Evolutionary conservation across 2,888 invertebrate species (phyloP).

Genomic region (Clostera curtula): DNA sequence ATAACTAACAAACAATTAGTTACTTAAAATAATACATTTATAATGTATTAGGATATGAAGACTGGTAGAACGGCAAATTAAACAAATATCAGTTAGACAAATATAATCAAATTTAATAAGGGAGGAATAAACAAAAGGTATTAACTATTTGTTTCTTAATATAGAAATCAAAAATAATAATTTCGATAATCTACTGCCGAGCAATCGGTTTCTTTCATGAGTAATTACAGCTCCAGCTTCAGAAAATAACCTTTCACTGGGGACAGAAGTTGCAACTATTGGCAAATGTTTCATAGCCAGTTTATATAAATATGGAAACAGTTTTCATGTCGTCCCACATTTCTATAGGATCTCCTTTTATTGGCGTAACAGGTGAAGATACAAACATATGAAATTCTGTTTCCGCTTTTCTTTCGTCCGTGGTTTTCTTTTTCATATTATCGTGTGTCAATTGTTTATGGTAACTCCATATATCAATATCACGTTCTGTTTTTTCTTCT

Average conservation of each 20-base stretch:
- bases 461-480: background rate
- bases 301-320: background rate
- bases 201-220: conserved; percentile 5
- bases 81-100: background rate
- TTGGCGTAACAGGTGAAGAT: background rate
- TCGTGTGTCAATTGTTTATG: conserved; percentile 1
- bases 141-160: background rate
- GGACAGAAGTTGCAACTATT: background rate
- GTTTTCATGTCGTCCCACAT: too few relatives aligned
- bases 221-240: conserved; percentile 7
- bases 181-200: conserved; percentile 4
- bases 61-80: conserved; percentile 4
- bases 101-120: background rate
- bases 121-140: conserved; percentile 1
- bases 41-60: conserved; percentile 3
- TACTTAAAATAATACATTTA: conserved; percentile 4
- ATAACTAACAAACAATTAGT: too few relatives aligned
- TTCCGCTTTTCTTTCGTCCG: conserved; percentile 1
- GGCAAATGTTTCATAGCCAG: conserved; percentile 2
- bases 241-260: conserved; percentile 5
- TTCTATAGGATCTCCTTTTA: background rate
- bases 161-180: conserved; percentile 7
- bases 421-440: conserved; percentile 1
- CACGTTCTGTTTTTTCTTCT: background rate
- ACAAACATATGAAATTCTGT: conserved; percentile 1